phyloP scores from a whole-genome alignment of 37 sponge, comb jelly and placozoan genomes.

The Eunapius fragilis region DNA sequence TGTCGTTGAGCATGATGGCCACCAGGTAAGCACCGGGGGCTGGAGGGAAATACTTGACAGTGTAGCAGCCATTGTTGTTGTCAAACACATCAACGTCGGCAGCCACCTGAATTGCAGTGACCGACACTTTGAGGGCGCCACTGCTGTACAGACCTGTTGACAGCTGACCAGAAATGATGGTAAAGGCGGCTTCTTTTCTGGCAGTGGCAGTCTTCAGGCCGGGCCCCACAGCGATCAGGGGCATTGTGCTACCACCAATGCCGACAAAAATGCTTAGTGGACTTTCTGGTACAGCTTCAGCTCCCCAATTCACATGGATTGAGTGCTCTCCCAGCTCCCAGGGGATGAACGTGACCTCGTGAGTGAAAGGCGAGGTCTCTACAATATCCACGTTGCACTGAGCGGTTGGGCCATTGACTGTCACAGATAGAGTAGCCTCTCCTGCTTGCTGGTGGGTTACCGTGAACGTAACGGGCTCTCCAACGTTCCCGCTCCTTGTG shows the following conservation, averaged over 20 bases:
- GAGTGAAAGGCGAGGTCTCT: constrained; percentile 6
- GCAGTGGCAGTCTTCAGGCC: constrained; percentile 81
- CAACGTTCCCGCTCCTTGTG: constrained; percentile 62
- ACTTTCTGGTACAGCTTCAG: constrained; percentile 44
- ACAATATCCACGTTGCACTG: constrained; percentile 44
- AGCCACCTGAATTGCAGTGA: constrained; percentile 38
- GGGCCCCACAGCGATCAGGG: constrained; percentile 74
- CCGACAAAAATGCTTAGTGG: constrained; percentile 55
- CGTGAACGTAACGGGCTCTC: constrained; percentile 65
- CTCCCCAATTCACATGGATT: constrained; percentile 71
- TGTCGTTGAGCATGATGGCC: constrained; percentile 53
- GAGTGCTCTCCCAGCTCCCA: constrained; percentile 78
- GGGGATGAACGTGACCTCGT: constrained; percentile 57
- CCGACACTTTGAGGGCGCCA: constrained; percentile 64
- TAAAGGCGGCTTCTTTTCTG: constrained; percentile 55
- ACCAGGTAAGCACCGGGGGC: constrained; percentile 75
- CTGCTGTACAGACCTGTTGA: constrained; percentile 40
- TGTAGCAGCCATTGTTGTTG: constrained; percentile 81
- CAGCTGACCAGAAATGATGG: constrained; percentile 58
- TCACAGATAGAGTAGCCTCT: constrained; percentile 44
- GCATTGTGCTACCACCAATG: constrained; percentile 8
- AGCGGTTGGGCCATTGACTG: constrained; percentile 55
- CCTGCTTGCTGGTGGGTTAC: constrained; percentile 61
- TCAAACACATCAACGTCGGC: constrained; percentile 68
- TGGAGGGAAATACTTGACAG: constrained; percentile 63